Evolutionary conservation across 1,140 invertebrate genomes (phyloP).

Genomic region (Trissolcus basalis): DNA sequence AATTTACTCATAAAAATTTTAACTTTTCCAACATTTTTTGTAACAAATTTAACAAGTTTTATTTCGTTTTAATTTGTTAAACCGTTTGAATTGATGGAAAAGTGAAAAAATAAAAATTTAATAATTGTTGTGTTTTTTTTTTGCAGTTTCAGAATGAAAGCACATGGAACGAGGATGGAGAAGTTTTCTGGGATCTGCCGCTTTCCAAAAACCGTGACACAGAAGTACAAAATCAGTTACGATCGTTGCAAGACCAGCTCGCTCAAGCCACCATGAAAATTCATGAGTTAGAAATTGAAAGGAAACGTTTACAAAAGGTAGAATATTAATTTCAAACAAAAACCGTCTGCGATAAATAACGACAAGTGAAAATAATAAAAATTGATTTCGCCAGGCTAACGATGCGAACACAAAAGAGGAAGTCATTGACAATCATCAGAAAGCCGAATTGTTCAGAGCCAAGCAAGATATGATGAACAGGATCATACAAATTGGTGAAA

Average conservation of each 20-base stretch:
- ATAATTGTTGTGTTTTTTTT: conserved; percentile 37
- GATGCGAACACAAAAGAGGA: conserved; percentile 65
- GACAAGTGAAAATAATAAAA: conserved; percentile 3
- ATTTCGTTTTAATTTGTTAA: no score
- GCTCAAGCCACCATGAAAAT: conserved; percentile 73
- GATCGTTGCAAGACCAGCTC: conserved; percentile 68
- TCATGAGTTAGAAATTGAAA: conserved; percentile 67
- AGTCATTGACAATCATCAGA: conserved; percentile 67
- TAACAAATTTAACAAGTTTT: no score
- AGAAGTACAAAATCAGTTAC: conserved; percentile 59
- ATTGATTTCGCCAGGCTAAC: conserved; percentile 36
- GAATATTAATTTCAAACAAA: not conserved
- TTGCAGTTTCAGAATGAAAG: conserved; percentile 63
- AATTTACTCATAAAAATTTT: no score
- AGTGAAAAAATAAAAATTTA: no score
- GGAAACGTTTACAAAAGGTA: conserved; percentile 66
- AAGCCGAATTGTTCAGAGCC: conserved; percentile 67
- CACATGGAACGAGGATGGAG: conserved; percentile 62
- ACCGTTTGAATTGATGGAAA: no score
- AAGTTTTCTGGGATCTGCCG: conserved; percentile 71
- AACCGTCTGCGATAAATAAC: no score
- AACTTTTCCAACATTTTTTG: no score
- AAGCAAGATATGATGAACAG: conserved; percentile 74
- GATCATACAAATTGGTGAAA: conserved; percentile 74
- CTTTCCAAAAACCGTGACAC: conserved; percentile 61